phyloP scores from a whole-genome alignment of 2,797 vertebrate genomes.

The Luscinia luscinia region DNA sequence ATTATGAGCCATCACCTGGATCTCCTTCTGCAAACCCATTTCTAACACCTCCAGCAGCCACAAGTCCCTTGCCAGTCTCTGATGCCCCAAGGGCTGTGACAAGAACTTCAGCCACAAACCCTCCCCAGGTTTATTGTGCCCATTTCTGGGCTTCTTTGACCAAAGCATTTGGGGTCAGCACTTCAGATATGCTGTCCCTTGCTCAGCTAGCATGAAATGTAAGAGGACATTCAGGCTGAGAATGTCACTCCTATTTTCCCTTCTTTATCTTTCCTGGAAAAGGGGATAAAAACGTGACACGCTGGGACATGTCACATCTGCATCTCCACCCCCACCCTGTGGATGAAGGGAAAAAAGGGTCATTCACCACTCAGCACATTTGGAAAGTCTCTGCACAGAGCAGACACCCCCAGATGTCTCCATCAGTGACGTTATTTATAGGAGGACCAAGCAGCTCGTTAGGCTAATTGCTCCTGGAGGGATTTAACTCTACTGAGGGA shows the following conservation, averaged over 20 bases:
- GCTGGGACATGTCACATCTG: background rate
- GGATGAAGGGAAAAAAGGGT: background rate
- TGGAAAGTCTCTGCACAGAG: background rate
- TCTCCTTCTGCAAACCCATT: background rate
- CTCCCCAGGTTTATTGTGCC: background rate
- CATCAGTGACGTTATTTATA: slow-evolving; percentile 52
- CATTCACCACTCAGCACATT: background rate
- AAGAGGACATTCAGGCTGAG: background rate
- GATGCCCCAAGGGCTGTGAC: background rate
- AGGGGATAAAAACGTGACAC: background rate
- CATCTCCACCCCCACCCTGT: background rate
- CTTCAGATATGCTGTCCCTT: background rate
- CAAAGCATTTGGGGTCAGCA: background rate
- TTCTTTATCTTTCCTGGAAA: background rate
- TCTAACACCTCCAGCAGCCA: background rate
- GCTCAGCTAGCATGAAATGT: background rate
- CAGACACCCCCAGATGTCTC: slow-evolving; percentile 51
- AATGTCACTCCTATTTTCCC: background rate
- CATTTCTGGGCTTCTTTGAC: background rate
- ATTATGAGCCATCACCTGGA: background rate
- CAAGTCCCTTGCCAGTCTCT: background rate
- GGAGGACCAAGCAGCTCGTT: slow-evolving; percentile 44
- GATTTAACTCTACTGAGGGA: slow-evolving; percentile 31
- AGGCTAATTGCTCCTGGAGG: slow-evolving; percentile 64
- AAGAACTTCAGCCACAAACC: background rate